Evolutionary conservation across 53 echinoderm and acorn worm species (phyloP).

Genomic region (Crossaster papposus): DNA sequence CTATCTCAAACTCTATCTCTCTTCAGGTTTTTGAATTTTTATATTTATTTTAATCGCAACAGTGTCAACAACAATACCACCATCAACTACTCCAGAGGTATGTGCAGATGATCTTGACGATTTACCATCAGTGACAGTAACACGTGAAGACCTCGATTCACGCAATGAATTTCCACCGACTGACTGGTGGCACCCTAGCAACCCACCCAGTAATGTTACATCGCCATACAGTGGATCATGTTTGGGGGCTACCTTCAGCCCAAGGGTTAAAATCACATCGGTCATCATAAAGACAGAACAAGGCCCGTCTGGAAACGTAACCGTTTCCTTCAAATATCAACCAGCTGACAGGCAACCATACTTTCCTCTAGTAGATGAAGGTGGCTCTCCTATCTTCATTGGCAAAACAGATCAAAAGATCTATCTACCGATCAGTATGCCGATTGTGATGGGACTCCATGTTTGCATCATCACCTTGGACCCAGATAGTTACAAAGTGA

Average conservation of each 20-base stretch:
- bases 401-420: neutral
- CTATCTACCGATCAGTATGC: neutral
- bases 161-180: neutral
- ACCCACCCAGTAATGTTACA: neutral
- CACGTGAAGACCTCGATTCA: neutral
- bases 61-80: conserved; percentile 3
- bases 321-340: conserved; percentile 11
- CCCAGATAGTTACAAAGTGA: neutral
- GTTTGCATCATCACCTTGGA: neutral
- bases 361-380: neutral
- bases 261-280: neutral
- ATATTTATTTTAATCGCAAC: neutral
- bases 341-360: neutral
- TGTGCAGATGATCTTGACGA: conserved; percentile 12
- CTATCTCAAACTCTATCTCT: neutral
- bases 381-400: neutral
- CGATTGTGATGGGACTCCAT: neutral
- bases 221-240: neutral
- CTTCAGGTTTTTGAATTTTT: neutral
- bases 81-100: conserved; percentile 18
- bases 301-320: neutral
- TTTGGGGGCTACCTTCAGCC: neutral
- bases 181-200: neutral
- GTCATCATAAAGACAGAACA: neutral
- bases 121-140: neutral